phyloP scores from a whole-genome alignment of 2,888 invertebrate genomes.

The Congeria kusceri region DNA sequence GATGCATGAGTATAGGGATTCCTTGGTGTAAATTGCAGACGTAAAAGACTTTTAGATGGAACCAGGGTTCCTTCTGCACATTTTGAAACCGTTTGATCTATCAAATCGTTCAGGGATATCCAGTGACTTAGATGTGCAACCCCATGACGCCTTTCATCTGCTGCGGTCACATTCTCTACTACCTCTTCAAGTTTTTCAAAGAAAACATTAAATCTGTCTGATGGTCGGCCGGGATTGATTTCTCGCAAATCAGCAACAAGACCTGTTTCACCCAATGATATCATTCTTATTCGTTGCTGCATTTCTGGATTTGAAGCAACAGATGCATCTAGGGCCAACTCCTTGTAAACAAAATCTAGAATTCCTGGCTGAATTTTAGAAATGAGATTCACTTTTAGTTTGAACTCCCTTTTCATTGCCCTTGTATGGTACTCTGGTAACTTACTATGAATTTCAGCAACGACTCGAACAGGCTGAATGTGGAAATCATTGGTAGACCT shows the following conservation, averaged over 20 bases:
- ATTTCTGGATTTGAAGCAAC: slow-evolving; percentile 29
- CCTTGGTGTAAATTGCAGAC: slow-evolving; percentile 55
- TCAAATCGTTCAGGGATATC: slow-evolving; percentile 38
- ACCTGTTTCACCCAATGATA: slow-evolving; percentile 50
- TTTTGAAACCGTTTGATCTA: slow-evolving; percentile 18
- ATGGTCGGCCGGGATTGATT: slow-evolving; percentile 45
- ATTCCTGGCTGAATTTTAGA: slow-evolving; percentile 30
- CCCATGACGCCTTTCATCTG: slow-evolving; percentile 53
- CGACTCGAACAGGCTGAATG: background rate
- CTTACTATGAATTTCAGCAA: slow-evolving; percentile 14
- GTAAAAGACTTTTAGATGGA: slow-evolving; percentile 53
- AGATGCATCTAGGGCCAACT: slow-evolving; percentile 51
- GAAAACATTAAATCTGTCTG: slow-evolving; percentile 31
- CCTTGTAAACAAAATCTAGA: slow-evolving; percentile 48
- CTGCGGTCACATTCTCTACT: slow-evolving; percentile 51
- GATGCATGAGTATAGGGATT: slow-evolving; percentile 53
- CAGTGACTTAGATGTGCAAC: slow-evolving; percentile 29
- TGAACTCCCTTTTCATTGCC: slow-evolving; percentile 31
- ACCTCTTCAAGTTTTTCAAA: slow-evolving; percentile 5
- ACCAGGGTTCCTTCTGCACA: slow-evolving; percentile 44
- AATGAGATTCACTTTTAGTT: slow-evolving; percentile 31
- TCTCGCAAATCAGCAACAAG: slow-evolving; percentile 32
- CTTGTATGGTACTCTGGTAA: slow-evolving; percentile 49
- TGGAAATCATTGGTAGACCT: slow-evolving; percentile 8
- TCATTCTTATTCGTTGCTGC: slow-evolving; percentile 36